Base-by-base conservation (phyloP, 2,113 vertebrate species). In the Charadrius vociferus region DNA sequence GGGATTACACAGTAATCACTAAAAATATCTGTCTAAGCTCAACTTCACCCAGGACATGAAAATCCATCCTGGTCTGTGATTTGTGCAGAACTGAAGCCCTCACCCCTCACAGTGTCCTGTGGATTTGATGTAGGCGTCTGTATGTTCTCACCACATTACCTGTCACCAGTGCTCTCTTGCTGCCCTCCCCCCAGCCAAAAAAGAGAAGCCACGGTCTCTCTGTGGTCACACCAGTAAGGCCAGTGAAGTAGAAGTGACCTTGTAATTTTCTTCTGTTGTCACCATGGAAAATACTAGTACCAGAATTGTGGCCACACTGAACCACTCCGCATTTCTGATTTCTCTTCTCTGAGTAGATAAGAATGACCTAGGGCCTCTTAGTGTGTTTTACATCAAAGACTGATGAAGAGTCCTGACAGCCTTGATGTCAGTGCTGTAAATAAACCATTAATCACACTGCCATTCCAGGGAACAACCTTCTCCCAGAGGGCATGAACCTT, bases 301-400 rank as follows among this genome's bases (percentile, higher is more conserved):
- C 67, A 88, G 72, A 90, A 85, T 18, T 84, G 74, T 89, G 75
- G 71, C 75, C 71, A 77, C 85, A 58, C 52, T 61, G 59, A 93
- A 88, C 80, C 12, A 27, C 95, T 95, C 95, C 77, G 97, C 81
- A 95, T 93, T 98, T 97, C 96, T 96, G 95, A 97, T 96, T 98
- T 95, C 96, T 98, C 96, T 95, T 97, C 93, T 96, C 91, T 52
- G 66, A 96, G 94, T 91, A 97, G 98, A 98, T 98, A 98, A 98
- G 97, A 98, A 97, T 41, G 90, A 98, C 98, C 93, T 77, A 97
- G 95, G 97, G 97, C 97, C 97, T 97, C 98, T 97, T 39, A 82
- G 98, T 98, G 97, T 99, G 98, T 98, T 98, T 98, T 98, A 98
- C 98, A 98, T 99, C 98, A 98, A 98, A 98, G 98, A 93, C 97